Conservation (phyloP, 2,888 invertebrate species). For the Cantharis flavilabris region DNA sequence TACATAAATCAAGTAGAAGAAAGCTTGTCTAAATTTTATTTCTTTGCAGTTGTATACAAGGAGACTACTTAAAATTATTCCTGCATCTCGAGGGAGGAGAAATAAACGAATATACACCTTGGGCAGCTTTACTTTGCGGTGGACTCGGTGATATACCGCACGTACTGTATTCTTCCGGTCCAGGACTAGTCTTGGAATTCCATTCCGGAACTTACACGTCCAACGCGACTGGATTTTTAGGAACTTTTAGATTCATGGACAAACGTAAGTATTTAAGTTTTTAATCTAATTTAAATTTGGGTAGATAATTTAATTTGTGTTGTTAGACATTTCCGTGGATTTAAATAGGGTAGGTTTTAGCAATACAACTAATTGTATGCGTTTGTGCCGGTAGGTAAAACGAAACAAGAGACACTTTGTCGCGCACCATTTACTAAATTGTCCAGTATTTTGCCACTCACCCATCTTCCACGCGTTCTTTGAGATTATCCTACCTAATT, state of each 20-base stretch:
- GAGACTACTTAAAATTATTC: constrained; percentile 79
- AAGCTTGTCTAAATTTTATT: constrained; percentile 16
- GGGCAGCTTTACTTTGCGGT: constrained; percentile 76
- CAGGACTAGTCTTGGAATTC: constrained; percentile 75
- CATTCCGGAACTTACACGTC: constrained; percentile 63
- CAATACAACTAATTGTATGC: constrained; percentile 20
- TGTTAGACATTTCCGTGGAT: constrained; percentile 6
- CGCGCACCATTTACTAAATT: constrained; percentile 26
- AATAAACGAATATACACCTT: constrained; percentile 77
- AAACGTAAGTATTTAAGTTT: constrained; percentile 65
- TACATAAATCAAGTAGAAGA: constrained; percentile 13
- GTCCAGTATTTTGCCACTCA: constrained; percentile 11
- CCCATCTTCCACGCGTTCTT: constrained; percentile 16
- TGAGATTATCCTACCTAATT: constrained; percentile 23
- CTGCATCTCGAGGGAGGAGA: constrained; percentile 72
- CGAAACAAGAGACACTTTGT: constrained; percentile 18
- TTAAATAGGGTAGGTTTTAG: constrained; percentile 7
- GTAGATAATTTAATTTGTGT: constrained; percentile 7
- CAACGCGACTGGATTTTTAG: constrained; percentile 72
- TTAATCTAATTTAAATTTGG: constrained; percentile 14
- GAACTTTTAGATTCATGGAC: constrained; percentile 77
- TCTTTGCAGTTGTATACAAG: constrained; percentile 72
- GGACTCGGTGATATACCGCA: constrained; percentile 69
- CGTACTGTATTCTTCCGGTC: constrained; percentile 75
- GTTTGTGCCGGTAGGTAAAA: constrained; percentile 13